Evolutionary conservation across 2,888 invertebrate genomes (phyloP).

Genomic region (Clostera curtula): DNA sequence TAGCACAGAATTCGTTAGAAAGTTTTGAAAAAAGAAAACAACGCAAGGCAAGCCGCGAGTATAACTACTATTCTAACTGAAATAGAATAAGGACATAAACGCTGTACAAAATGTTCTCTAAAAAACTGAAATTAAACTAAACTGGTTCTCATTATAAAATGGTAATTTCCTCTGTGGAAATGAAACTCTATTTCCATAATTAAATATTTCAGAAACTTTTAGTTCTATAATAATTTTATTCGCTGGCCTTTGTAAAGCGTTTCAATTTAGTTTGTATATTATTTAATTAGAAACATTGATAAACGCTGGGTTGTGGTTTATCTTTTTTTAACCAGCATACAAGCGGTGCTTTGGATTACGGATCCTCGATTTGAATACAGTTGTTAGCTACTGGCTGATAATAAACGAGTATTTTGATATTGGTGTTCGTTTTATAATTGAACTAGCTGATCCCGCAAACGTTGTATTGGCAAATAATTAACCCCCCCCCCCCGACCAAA

Average conservation of each 20-base stretch:
- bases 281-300: no score
- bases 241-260: constrained; percentile 4
- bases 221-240: constrained; percentile 3
- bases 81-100: constrained; percentile 2
- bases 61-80: no score
- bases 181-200: constrained; percentile 5
- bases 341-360: no score
- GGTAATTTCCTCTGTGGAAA: constrained; percentile 2
- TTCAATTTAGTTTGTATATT: constrained; percentile 10
- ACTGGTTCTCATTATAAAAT: constrained; percentile 9
- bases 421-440: no score
- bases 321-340: no score
- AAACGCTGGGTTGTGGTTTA: no score
- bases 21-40: constrained; percentile 2
- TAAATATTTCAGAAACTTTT: not conserved
- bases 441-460: no score
- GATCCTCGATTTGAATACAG: no score
- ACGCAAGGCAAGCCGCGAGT: constrained; percentile 4
- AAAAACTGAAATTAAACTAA: constrained; percentile 5
- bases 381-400: no score
- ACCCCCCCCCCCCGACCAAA: no score
- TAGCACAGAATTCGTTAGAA: constrained; percentile 5
- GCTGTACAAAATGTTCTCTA: constrained; percentile 6
- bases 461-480: no score
- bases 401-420: no score